Conservation (phyloP, 2,888 invertebrate genomes). For the Cerastoderma edule region DNA sequence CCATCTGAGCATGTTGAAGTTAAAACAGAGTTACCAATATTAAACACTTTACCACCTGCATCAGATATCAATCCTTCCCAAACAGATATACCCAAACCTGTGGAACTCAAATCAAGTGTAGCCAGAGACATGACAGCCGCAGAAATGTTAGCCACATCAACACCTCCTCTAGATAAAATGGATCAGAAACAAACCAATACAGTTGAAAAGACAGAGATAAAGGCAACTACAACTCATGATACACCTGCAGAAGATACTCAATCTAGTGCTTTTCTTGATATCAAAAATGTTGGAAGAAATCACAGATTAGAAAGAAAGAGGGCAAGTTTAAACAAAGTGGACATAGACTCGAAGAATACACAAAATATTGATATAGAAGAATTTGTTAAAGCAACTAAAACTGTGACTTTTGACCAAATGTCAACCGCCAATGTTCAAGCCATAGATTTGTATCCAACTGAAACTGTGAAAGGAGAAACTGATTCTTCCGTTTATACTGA, state of each 20-base stretch:
- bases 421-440: background rate
- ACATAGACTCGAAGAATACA: background rate
- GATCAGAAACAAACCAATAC: background rate
- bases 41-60: conserved; percentile 34
- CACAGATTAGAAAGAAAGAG: conserved; percentile 15
- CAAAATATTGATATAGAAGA: background rate
- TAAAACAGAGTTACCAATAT: conserved; percentile 25
- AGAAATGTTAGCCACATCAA: background rate
- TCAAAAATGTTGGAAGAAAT: conserved; percentile 19
- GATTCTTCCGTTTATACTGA: conserved; percentile 4
- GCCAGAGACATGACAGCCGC: conserved; percentile 11
- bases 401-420: background rate
- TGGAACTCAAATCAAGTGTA: background rate
- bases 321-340: background rate
- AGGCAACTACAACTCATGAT: background rate
- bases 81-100: conserved; percentile 12
- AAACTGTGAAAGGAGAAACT: conserved; percentile 3
- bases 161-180: conserved; percentile 2
- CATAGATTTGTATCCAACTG: background rate
- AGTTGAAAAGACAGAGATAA: conserved; percentile 6
- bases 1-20: conserved; percentile 12
- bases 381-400: conserved; percentile 3
- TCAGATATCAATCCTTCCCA: conserved; percentile 32
- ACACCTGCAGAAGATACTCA: background rate
- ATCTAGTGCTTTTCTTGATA: conserved; percentile 6